Evolutionary conservation across 1,140 invertebrate genomes (phyloP).

Genomic region (Ceratosolen fusciceps): DNA sequence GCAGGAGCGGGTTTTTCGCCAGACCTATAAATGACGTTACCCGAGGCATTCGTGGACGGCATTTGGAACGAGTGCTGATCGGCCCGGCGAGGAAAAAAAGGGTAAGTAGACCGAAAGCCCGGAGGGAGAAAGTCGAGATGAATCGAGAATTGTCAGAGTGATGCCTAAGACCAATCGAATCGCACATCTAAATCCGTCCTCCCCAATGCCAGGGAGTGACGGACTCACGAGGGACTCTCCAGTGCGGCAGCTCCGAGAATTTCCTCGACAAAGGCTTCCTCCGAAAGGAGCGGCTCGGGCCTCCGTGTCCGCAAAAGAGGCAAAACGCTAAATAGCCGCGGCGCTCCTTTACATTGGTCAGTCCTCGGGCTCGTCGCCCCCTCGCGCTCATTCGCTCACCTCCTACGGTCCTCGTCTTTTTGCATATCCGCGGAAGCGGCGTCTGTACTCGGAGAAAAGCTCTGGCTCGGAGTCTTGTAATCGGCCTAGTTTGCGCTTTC

Average conservation of each 20-base stretch:
- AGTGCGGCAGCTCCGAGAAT: neutral
- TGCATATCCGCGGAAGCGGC: neutral
- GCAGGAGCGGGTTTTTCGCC: constrained; percentile 22
- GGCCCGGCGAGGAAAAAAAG: neutral
- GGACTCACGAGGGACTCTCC: neutral
- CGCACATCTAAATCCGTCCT: constrained; percentile 37
- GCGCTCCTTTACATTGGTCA: too few relatives aligned
- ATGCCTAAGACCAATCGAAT: neutral
- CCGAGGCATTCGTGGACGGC: constrained; percentile 37
- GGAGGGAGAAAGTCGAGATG: constrained; percentile 12
- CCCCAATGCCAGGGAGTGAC: neutral
- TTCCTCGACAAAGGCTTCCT: neutral
- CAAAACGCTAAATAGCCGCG: neutral
- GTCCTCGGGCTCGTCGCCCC: neutral
- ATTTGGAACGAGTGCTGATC: neutral
- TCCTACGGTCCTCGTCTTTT: neutral
- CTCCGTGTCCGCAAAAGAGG: neutral
- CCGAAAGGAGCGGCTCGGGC: neutral
- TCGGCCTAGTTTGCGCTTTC: constrained; percentile 22
- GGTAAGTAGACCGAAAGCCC: constrained; percentile 34
- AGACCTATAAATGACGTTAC: constrained; percentile 37
- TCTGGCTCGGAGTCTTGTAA: neutral
- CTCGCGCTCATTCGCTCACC: neutral
- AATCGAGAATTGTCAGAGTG: constrained; percentile 11
- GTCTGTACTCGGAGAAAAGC: neutral